phyloP scores from a whole-genome alignment of 2,797 vertebrate genomes.

The Rhabdomys pumilio region DNA sequence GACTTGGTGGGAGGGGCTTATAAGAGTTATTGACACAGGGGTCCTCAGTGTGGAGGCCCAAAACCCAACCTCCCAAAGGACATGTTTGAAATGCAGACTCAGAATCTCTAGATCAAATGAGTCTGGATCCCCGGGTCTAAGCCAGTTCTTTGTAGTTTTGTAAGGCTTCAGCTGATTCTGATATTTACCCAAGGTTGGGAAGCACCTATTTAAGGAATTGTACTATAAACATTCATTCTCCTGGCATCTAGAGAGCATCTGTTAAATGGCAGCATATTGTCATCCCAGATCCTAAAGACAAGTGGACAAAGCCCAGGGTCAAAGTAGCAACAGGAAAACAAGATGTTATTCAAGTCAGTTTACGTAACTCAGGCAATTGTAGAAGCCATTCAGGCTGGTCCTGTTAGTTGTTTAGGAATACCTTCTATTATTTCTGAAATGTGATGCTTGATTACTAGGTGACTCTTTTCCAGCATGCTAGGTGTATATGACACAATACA shows the following conservation, averaged over 20 bases:
- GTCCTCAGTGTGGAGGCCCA: neutral
- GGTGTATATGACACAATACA: neutral
- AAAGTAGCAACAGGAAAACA: neutral
- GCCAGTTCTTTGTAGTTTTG: neutral
- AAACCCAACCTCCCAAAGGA: neutral
- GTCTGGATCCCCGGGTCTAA: neutral
- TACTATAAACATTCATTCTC: neutral
- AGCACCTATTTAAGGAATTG: neutral
- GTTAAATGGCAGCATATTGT: neutral
- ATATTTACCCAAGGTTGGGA: neutral
- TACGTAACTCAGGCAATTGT: neutral
- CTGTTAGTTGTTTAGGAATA: neutral
- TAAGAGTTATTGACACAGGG: neutral
- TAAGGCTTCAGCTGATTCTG: neutral
- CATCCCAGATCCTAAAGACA: neutral
- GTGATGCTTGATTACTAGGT: neutral
- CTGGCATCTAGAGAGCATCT: neutral
- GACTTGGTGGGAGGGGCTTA: neutral
- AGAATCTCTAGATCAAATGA: neutral
- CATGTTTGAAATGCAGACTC: neutral
- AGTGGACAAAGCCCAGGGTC: neutral
- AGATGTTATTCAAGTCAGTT: neutral
- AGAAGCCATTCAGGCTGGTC: neutral
- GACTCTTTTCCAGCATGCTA: neutral
- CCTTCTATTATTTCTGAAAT: neutral